These are phyloP conservation scores for Ferdinandea cuprea DNA, from an alignment of 2,888 invertebrate genomes.

Conservation along the genomic window DNA sequence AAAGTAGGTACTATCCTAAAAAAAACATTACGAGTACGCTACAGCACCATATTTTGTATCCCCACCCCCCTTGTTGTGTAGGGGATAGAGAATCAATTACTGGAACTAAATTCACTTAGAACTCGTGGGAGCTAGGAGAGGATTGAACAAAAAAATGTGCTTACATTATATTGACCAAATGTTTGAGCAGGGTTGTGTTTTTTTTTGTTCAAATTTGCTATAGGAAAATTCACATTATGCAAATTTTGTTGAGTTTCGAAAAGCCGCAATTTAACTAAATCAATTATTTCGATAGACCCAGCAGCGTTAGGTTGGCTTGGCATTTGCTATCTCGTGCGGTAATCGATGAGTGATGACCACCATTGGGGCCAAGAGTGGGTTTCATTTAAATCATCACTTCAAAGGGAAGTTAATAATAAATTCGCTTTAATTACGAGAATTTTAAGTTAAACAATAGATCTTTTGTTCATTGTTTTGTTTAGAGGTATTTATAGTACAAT, in stretches of 20 bases:
- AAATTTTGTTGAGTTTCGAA: slow-evolving; percentile 65
- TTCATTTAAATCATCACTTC: slow-evolving; percentile 59
- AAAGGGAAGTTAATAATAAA: slow-evolving; percentile 50
- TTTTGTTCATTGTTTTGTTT: slow-evolving; percentile 8
- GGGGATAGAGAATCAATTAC: slow-evolving; percentile 63
- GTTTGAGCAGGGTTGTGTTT: slow-evolving; percentile 16
- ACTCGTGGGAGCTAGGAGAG: neutral
- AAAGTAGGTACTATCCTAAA: no score
- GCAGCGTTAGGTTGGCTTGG: slow-evolving; percentile 44
- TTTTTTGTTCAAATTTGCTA: slow-evolving; percentile 37
- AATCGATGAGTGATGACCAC: slow-evolving; percentile 1
- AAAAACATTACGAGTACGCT: no score
- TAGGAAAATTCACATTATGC: slow-evolving; percentile 70
- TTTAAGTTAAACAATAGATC: slow-evolving; percentile 58
- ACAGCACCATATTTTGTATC: no score
- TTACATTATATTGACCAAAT: slow-evolving; percentile 24
- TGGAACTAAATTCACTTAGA: slow-evolving; percentile 66
- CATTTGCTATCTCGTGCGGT: slow-evolving; percentile 19
- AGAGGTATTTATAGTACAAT: slow-evolving; percentile 22
- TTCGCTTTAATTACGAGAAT: slow-evolving; percentile 62
- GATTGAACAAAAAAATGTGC: neutral
- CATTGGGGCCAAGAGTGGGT: slow-evolving; percentile 33
- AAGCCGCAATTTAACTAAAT: slow-evolving; percentile 74
- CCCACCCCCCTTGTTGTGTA: slow-evolving; percentile 1
- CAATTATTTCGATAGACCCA: slow-evolving; percentile 72